phyloP scores from a whole-genome alignment of 2,797 vertebrate genomes.

The Eutrigla gurnardus region DNA sequence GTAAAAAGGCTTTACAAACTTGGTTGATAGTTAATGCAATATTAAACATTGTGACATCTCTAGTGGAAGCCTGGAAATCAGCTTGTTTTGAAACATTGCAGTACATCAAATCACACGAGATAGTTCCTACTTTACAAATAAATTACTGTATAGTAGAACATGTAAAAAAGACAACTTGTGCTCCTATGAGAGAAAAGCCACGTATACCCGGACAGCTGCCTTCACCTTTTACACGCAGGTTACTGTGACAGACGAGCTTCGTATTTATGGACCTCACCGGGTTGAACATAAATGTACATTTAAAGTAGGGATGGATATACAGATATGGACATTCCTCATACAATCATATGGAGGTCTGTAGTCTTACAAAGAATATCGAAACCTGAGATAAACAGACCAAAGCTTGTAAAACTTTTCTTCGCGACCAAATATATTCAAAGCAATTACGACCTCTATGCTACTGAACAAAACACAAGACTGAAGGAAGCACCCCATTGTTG shows the following conservation, averaged over 20 bases:
- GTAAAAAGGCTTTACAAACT: slow-evolving; percentile 79
- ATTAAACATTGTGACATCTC: slow-evolving; percentile 65
- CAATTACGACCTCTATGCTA: slow-evolving; percentile 42
- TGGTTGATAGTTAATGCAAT: slow-evolving; percentile 63
- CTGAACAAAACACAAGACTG: slow-evolving; percentile 40
- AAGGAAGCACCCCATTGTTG: slow-evolving; percentile 52
- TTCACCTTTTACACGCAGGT: slow-evolving; percentile 55
- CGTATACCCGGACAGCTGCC: slow-evolving; percentile 74
- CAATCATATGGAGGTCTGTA: slow-evolving; percentile 76
- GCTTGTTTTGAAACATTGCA: slow-evolving; percentile 74
- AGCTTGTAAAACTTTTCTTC: slow-evolving; percentile 60
- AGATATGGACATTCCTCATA: slow-evolving; percentile 73
- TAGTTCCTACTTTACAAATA: slow-evolving; percentile 81
- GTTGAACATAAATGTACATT: slow-evolving; percentile 70
- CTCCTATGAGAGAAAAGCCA: slow-evolving; percentile 72
- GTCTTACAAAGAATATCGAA: slow-evolving; percentile 74
- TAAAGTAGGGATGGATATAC: slow-evolving; percentile 65
- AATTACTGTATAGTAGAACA: slow-evolving; percentile 80
- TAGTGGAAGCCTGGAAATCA: slow-evolving; percentile 67
- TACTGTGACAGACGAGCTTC: slow-evolving; percentile 58
- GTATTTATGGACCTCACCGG: slow-evolving; percentile 62
- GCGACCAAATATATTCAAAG: slow-evolving; percentile 65
- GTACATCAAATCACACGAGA: slow-evolving; percentile 76
- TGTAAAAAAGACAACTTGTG: slow-evolving; percentile 68
- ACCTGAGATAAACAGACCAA: slow-evolving; percentile 82